Conservation (phyloP, 2,113 vertebrate genomes). For the Forbesichthys papilliferus region DNA sequence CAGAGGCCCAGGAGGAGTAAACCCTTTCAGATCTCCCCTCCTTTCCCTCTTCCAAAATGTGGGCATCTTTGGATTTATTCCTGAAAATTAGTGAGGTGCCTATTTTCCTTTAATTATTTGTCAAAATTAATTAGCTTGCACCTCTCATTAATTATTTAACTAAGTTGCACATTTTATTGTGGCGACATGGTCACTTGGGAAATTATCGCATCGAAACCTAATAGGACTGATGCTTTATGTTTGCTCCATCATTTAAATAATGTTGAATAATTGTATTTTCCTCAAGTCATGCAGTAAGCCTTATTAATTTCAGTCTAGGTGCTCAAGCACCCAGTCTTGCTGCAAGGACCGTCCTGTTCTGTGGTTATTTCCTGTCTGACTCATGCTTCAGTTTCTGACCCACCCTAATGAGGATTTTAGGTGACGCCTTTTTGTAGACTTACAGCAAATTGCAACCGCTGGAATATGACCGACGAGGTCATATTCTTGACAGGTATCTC, state of each 20-base stretch:
- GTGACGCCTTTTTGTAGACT: constrained; percentile 5
- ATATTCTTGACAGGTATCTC: too few relatives aligned
- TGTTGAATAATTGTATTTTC: too few relatives aligned
- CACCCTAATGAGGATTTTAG: constrained; percentile 66
- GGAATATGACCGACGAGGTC: too few relatives aligned
- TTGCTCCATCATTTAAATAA: too few relatives aligned
- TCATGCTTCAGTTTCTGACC: constrained; percentile 47
- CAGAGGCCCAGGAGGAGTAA: constrained; percentile 34
- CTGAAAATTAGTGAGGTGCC: neutral
- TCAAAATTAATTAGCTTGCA: too few relatives aligned
- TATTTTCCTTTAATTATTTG: neutral
- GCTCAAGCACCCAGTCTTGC: constrained; percentile 15
- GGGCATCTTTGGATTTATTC: neutral
- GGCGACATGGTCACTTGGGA: too few relatives aligned
- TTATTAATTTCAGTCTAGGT: neutral
- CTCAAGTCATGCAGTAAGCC: too few relatives aligned
- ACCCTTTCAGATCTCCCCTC: constrained; percentile 5
- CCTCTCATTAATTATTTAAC: too few relatives aligned
- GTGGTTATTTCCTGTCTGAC: constrained; percentile 65
- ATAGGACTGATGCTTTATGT: neutral
- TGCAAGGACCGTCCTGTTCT: constrained; percentile 47
- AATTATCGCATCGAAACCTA: neutral
- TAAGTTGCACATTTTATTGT: too few relatives aligned
- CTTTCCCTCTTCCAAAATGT: too few relatives aligned
- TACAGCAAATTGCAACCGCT: too few relatives aligned